Conservation (phyloP, 2,888 invertebrate species). For the Nesidiocoris tenuis region DNA sequence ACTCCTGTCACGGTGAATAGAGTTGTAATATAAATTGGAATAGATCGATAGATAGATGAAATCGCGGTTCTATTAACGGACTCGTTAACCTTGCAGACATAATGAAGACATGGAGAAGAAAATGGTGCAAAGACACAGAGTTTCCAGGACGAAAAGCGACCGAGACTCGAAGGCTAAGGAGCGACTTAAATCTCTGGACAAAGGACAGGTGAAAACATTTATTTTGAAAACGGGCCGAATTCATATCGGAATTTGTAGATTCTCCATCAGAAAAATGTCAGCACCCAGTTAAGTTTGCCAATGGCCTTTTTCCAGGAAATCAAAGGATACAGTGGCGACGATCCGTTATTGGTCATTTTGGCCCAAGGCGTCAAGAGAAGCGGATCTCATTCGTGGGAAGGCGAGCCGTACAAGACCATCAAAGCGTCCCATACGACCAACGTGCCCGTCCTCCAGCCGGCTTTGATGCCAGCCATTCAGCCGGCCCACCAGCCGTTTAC, state of each 20-base stretch:
- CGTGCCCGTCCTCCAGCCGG: slow-evolving; percentile 51
- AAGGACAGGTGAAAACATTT: slow-evolving; percentile 52
- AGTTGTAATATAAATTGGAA: too few relatives aligned
- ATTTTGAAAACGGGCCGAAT: neutral
- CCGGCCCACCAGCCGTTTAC: too few relatives aligned
- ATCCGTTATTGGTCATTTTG: neutral
- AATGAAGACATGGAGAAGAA: slow-evolving; percentile 80
- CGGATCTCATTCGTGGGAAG: slow-evolving; percentile 64
- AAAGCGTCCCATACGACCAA: slow-evolving; percentile 62
- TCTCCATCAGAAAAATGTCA: too few relatives aligned
- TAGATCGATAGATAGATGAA: too few relatives aligned
- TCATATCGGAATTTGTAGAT: too few relatives aligned
- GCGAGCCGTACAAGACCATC: slow-evolving; percentile 60
- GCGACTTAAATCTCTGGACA: slow-evolving; percentile 55
- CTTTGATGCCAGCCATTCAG: slow-evolving; percentile 46
- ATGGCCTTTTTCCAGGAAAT: slow-evolving; percentile 4
- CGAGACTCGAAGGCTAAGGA: slow-evolving; percentile 57
- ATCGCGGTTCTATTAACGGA: too few relatives aligned
- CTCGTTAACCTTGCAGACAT: too few relatives aligned
- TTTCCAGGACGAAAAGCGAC: slow-evolving; percentile 58
- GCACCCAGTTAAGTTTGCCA: neutral
- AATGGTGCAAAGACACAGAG: slow-evolving; percentile 69
- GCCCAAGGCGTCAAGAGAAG: slow-evolving; percentile 64
- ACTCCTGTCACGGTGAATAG: slow-evolving; percentile 58
- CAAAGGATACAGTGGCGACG: slow-evolving; percentile 6